These are phyloP conservation scores for Agonum fuliginosum DNA, from an alignment of 2,888 invertebrate genomes.

Conservation along the genomic window DNA sequence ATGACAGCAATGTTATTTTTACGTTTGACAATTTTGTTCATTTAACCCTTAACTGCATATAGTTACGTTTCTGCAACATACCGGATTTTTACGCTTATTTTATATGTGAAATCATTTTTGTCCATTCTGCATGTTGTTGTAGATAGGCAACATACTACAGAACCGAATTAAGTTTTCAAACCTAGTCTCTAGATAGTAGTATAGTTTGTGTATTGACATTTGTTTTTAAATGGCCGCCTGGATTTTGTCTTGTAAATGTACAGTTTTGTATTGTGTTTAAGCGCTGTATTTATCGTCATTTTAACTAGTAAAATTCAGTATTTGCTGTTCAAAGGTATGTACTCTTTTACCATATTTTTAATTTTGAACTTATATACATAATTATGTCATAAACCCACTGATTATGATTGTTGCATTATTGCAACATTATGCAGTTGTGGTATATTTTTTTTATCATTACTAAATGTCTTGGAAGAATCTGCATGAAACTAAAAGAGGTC, in stretches of 20 bases:
- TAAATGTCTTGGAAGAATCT: not conserved
- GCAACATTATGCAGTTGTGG: not conserved
- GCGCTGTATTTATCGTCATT: not conserved
- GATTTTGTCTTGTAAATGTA: not conserved
- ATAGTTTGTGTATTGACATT: not conserved
- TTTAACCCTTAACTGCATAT: no score
- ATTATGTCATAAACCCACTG: not conserved
- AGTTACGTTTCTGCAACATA: no score
- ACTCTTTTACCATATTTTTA: not conserved
- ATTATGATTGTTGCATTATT: not conserved
- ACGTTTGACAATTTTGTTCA: no score
- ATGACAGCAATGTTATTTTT: no score
- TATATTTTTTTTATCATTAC: not conserved
- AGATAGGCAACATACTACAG: not conserved
- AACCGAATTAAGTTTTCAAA: not conserved
- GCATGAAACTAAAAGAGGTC: not conserved
- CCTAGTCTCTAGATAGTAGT: not conserved
- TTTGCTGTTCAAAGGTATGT: not conserved
- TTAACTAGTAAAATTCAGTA: no score
- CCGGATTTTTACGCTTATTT: no score
- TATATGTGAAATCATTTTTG: not conserved
- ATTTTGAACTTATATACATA: not conserved
- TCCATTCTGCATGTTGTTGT: not conserved
- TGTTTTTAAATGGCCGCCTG: not conserved
- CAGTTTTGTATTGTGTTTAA: not conserved